Conservation (phyloP, 2,113 vertebrate genomes). For the Hemibagrus wyckioides region DNA sequence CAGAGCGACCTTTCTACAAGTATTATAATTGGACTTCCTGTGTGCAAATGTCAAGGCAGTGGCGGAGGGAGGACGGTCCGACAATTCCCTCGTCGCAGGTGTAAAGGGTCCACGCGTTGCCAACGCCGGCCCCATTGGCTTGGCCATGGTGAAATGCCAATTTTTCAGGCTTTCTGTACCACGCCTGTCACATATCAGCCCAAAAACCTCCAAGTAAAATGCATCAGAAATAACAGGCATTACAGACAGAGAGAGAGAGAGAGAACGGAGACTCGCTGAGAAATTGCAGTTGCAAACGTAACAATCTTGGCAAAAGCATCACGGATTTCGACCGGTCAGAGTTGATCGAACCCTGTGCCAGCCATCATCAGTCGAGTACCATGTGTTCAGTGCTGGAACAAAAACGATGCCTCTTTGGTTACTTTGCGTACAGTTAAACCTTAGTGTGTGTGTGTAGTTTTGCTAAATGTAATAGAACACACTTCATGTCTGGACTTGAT, state of each 20-base stretch:
- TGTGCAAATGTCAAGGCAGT: conserved; percentile 66
- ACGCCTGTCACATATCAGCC: conserved; percentile 12
- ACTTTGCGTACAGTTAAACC: too few relatives aligned
- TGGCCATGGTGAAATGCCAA: not conserved
- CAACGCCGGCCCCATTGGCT: not conserved
- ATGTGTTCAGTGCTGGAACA: not conserved
- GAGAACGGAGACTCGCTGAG: not conserved
- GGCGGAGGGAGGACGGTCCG: conserved; percentile 61
- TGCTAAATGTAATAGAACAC: not conserved
- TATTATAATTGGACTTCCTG: conserved; percentile 59
- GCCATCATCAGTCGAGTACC: not conserved
- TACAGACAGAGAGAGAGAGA: not conserved
- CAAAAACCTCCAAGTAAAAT: not conserved
- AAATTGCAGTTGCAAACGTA: not conserved
- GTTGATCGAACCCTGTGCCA: not conserved
- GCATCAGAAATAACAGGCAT: conserved; percentile 40
- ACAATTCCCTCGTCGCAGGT: conserved; percentile 10
- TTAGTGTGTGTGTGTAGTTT: too few relatives aligned
- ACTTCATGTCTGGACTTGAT: not conserved
- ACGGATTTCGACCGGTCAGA: not conserved
- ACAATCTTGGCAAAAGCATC: conserved; percentile 8
- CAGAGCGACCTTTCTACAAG: conserved; percentile 63
- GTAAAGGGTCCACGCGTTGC: conserved; percentile 2
- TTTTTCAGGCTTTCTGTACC: not conserved
- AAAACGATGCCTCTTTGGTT: not conserved